Base-by-base conservation (phyloP, 2,797 vertebrate species). In the Salarias fasciatus region DNA sequence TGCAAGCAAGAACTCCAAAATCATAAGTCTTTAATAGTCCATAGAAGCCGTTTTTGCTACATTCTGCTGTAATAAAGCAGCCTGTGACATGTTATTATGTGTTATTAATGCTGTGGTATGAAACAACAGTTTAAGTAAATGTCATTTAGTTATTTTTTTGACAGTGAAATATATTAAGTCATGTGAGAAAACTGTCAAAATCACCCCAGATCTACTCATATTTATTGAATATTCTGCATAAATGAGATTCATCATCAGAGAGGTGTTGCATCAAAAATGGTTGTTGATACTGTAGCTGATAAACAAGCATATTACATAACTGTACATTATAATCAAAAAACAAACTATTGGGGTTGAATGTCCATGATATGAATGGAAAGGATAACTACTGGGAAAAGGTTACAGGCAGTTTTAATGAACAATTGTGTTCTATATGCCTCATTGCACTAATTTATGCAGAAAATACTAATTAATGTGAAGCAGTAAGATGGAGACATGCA, bases 1-100 rank as follows among this genome's bases (percentile, higher is more conserved):
- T 52, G 70, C 54, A 69, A 82, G 59, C 31, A 15, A 58, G 57
- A 33, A 35, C 6, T 35, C 33, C 36, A 38, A 77, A 11, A 57
- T 40, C 51, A 28, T 35, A 6, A 9, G 35, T 35, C 33, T 35
- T 9, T 35, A 35, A 35, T 35, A 64, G 52, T 53, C 40, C 70
- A 60, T 48, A 42, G 5, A 43, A 59, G 52, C 41, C 29, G 5
- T 53, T 58, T 31, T 49, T 66, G n/a, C 12, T 50, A 6, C 10
- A 9, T 8, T 41, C 29, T 42, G 2, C 11, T 63, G 37, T 33
- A 36, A 40, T 48, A 18, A 36, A 57, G 57, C 30, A 12, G 37
- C 48, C 6, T 8, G 6, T 15, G 5, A 1, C 44, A 3, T 3
- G 11, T 30, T 60, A 30, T 8, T 28, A 31, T 52, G 4, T 35